A percentile compares a stretch with the other conserved stretches of the same genome.
Evolutionary conservation across 1,140 invertebrate species (phyloP).

Genomic region (Teleopsis dalmanni): DNA sequence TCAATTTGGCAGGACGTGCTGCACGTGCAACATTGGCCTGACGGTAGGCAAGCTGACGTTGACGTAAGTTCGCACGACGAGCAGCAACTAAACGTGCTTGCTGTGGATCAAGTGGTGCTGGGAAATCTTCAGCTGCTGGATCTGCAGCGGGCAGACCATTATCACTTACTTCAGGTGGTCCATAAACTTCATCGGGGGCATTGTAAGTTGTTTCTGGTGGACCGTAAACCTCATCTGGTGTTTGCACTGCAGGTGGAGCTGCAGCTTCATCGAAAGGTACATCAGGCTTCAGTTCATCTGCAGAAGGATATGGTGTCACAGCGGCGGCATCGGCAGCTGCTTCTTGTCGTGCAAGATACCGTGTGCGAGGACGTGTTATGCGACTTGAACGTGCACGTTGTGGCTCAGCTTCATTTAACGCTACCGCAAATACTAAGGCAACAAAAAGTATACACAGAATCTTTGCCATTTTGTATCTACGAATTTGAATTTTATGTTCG

Average conservation of each 20-base stretch:
- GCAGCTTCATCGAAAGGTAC: conserved; percentile 36
- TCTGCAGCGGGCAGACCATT: background rate
- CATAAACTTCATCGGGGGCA: background rate
- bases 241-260: conserved; percentile 24
- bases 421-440: background rate
- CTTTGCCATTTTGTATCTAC: background rate
- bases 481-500: too few species aligned
- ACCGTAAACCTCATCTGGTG: conserved; percentile 31
- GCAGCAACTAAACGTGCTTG: conserved; percentile 4
- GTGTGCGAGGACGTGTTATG: conserved; percentile 23
- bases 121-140: conserved; percentile 5
- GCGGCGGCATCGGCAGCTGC: conserved; percentile 27
- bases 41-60: conserved; percentile 5
- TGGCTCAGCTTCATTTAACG: background rate
- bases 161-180: background rate
- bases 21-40: conserved; percentile 1
- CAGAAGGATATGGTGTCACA: conserved; percentile 35
- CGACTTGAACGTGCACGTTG: conserved; percentile 19
- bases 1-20: background rate
- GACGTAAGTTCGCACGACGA: conserved; percentile 1
- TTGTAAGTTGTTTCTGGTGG: background rate
- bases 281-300: conserved; percentile 37
- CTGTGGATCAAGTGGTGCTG: conserved; percentile 3
- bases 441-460: background rate
- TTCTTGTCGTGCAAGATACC: conserved; percentile 29